Evolutionary conservation across 2,797 vertebrate species (phyloP).

Genomic region (Amblyraja radiata): DNA sequence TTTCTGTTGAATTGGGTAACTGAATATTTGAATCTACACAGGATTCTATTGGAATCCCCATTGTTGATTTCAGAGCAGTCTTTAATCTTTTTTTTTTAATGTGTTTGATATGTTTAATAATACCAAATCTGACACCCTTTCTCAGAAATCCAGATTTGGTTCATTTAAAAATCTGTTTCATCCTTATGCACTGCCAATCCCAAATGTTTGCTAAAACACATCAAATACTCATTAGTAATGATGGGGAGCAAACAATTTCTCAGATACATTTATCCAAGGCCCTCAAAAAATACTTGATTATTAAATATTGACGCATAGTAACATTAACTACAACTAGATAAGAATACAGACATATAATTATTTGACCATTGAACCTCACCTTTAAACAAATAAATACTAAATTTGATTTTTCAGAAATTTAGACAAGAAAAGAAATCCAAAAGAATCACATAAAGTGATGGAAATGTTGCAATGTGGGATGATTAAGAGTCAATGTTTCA

Average conservation of each 20-base stretch:
- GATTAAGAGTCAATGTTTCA: too few species aligned
- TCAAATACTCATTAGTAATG: background rate
- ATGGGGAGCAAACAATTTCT: background rate
- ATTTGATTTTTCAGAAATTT: background rate
- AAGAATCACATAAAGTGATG: background rate
- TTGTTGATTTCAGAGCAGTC: background rate
- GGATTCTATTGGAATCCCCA: background rate
- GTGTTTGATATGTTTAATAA: background rate
- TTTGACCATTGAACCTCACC: background rate
- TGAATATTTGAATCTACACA: background rate
- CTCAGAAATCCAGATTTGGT: background rate
- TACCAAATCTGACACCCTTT: background rate
- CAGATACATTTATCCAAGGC: background rate
- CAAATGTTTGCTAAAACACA: background rate
- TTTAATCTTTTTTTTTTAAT: background rate
- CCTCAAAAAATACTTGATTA: background rate
- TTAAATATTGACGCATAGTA: background rate
- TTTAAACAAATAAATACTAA: constrained; percentile 17
- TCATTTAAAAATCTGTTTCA: background rate
- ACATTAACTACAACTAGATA: too few species aligned
- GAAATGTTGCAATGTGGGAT: background rate
- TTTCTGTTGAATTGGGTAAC: background rate
- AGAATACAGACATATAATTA: background rate
- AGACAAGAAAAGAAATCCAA: background rate
- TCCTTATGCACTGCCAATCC: too few species aligned